These are phyloP conservation scores for Drosophila greeni DNA, from an alignment of 2,888 invertebrate species.

Conservation along the genomic window DNA sequence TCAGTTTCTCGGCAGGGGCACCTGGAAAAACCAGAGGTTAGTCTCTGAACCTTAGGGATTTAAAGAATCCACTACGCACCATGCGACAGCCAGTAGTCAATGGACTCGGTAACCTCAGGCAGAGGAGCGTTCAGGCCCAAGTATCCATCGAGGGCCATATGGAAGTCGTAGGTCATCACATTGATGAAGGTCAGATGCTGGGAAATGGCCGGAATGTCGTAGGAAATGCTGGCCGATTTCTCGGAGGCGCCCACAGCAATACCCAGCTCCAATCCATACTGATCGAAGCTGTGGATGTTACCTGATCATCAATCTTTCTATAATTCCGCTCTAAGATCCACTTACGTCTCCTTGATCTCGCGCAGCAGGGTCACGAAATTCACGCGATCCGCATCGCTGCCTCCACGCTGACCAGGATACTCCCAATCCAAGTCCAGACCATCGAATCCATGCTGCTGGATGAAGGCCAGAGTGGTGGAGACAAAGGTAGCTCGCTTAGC, in stretches of 20 bases:
- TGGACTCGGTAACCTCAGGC: constrained; percentile 89
- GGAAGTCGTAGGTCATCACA: constrained; percentile 73
- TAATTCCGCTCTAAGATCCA: constrained; percentile 52
- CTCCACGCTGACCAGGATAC: constrained; percentile 84
- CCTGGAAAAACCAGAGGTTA: constrained; percentile 20
- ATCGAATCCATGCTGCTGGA: constrained; percentile 89
- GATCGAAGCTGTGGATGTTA: constrained; percentile 43
- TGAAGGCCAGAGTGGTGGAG: constrained; percentile 85
- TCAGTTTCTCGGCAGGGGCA: constrained; percentile 86
- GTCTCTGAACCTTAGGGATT: fast-evolving
- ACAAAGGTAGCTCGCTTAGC: constrained; percentile 86
- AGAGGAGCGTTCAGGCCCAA: constrained; percentile 67
- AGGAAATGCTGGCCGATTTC: constrained; percentile 52
- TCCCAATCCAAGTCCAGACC: constrained; percentile 97
- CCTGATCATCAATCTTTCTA: neutral
- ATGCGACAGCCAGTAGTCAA: constrained; percentile 89
- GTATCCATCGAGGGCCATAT: constrained; percentile 49
- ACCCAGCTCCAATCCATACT: constrained; percentile 82
- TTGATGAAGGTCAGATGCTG: constrained; percentile 66
- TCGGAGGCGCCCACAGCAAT: constrained; percentile 80
- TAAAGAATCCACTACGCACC: constrained; percentile 78
- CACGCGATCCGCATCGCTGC: constrained; percentile 83
- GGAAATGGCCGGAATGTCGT: constrained; percentile 65
- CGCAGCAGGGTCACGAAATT: constrained; percentile 81
- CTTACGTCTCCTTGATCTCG: constrained; percentile 65